Base-by-base conservation (phyloP, 2,113 vertebrate species). In the Oenanthe melanoleuca region DNA sequence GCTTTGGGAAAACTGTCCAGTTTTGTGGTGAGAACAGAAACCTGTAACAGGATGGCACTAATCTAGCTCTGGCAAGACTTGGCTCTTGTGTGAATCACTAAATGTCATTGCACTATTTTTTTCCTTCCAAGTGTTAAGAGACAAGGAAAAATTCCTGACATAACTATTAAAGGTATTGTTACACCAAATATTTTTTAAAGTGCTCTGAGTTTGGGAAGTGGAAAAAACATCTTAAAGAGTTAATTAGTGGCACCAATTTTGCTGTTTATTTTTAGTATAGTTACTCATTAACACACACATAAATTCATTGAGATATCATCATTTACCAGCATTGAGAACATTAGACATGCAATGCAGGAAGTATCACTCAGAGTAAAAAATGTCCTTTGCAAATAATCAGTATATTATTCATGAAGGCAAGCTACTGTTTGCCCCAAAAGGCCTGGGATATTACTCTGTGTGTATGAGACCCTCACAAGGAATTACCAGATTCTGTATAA, bases 261-360 rank as follows among this genome's bases (percentile, higher is more conserved):
- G 6, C n/a, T 80, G 11, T 61, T 80, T 37, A 23, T 67, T 75
- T 38, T 57, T 83, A 33, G 12, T 31, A 52, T 63, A 60, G 26
- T 72, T 80, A 57, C 55, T 63, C 55, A 53, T 74, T 78, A 85
- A 1, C 22, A 74, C 16, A 3, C 0, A 0, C 21, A 73, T 67
- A 71, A 75, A 79, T 85, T 92, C 31, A 57, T 19, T 72, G n/a
- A 73, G 33, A 33, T 24, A 69, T 19, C 31, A 86, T 47, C 18
- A 61, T 77, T 96, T 83, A 47, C n/a, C 38, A 61, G 3, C 25
- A 64, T 33, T 82, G 26, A 66, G 40, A 83, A 34, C 8, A n/a
- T 77, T 60, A 70, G 24, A 53, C 7, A 14, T 23, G 14, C 42
- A 73, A 55, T 19, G 49, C 10, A 47, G 47, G 13, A 70, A 78